These are phyloP conservation scores for Stenurella melanura DNA, from an alignment of 2,888 invertebrate species.

Conservation along the genomic window DNA sequence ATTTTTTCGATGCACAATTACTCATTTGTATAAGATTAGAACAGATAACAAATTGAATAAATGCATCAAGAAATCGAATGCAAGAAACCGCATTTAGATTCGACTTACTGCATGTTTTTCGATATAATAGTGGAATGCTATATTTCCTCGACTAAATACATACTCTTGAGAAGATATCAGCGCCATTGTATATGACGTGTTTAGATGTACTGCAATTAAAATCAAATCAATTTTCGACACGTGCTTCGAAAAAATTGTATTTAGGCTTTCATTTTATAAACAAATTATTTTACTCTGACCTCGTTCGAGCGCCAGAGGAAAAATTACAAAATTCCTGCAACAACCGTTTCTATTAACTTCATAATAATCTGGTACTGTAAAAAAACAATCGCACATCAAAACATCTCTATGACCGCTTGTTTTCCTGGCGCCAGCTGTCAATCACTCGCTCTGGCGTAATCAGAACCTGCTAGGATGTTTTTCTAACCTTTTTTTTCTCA, in stretches of 20 bases:
- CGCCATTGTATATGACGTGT: too few species aligned
- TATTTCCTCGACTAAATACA: too few species aligned
- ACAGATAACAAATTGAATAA: too few species aligned
- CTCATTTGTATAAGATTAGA: too few species aligned
- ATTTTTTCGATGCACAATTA: too few species aligned
- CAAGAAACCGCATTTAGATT: too few species aligned
- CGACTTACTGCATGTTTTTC: too few species aligned
- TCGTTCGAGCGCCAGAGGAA: not conserved
- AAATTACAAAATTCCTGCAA: not conserved
- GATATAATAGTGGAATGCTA: too few species aligned
- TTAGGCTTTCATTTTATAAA: not conserved
- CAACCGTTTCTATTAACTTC: conserved; percentile 20
- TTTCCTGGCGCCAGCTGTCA: conserved; percentile 56
- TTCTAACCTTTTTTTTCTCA: conserved; percentile 38
- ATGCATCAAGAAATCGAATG: too few species aligned
- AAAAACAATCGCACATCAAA: conserved; percentile 37
- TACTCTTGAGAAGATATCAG: too few species aligned
- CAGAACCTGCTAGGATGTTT: conserved; percentile 48
- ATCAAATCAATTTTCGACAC: not conserved
- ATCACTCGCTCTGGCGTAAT: conserved; percentile 50
- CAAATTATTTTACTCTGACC: conserved; percentile 1
- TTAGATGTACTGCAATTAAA: not conserved
- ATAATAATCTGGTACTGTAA: not conserved
- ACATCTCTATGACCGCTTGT: conserved; percentile 45
- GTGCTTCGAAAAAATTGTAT: not conserved